phyloP scores from a whole-genome alignment of 2,113 vertebrate genomes.

The Prochilodus magdalenae region DNA sequence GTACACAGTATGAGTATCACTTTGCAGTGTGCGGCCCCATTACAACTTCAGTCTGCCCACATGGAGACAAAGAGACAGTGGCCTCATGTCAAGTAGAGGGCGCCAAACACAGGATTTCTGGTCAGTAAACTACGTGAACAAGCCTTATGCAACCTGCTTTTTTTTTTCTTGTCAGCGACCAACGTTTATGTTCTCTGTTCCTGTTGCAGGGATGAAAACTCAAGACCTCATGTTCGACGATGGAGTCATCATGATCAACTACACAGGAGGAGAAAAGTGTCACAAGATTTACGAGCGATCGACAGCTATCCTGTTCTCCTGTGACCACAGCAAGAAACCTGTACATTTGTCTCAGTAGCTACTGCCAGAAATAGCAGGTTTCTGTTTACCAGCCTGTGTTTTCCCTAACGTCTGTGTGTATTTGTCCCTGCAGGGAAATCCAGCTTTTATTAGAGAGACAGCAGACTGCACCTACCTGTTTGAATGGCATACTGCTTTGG shows the following conservation, averaged over 20 bases:
- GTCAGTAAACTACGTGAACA: constrained; percentile 66
- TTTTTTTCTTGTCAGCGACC: no score
- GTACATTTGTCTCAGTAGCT: constrained; percentile 70
- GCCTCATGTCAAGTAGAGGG: constrained; percentile 85
- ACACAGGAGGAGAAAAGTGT: constrained; percentile 86
- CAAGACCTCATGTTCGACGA: constrained; percentile 86
- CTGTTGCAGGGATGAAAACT: constrained; percentile 78
- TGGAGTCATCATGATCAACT: constrained; percentile 91
- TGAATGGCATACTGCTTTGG: constrained; percentile 87
- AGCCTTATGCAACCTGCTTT: background rate
- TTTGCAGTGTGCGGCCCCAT: constrained; percentile 86
- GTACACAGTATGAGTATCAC: constrained; percentile 83
- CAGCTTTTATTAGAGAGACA: constrained; percentile 90
- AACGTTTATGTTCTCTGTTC: background rate
- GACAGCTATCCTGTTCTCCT: constrained; percentile 90
- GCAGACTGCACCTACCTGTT: constrained; percentile 93
- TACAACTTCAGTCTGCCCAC: constrained; percentile 68
- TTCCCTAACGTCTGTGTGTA: background rate
- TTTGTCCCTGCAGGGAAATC: constrained; percentile 70
- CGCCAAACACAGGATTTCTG: constrained; percentile 80
- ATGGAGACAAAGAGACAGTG: constrained; percentile 50
- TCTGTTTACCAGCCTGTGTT: background rate
- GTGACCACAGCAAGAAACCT: constrained; percentile 79
- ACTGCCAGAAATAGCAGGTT: background rate
- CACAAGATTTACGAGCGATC: constrained; percentile 88